Conservation (phyloP, 2,888 invertebrate species). For the Imbricaverruca yamaguchii region DNA sequence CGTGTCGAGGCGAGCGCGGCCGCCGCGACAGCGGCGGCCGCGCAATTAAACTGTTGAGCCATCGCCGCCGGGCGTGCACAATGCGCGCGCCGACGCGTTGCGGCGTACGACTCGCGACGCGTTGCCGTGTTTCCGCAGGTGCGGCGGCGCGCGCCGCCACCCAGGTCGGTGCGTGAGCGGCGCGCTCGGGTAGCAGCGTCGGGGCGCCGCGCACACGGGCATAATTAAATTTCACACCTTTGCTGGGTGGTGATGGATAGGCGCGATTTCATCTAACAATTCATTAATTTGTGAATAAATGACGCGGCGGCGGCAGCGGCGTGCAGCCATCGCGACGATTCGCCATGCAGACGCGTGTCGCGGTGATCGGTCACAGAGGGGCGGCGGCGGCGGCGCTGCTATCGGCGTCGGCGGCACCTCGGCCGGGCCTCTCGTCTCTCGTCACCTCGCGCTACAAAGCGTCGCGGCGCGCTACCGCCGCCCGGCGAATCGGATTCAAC, state of each 20-base stretch:
- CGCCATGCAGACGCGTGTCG: background rate
- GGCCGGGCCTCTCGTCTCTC: background rate
- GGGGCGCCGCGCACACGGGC: background rate
- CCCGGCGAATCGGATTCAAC: background rate
- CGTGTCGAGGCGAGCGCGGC: background rate
- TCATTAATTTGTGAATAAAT: slow-evolving; percentile 19
- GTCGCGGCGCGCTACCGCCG: too few relatives aligned
- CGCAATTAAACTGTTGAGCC: slow-evolving; percentile 19
- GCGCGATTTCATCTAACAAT: slow-evolving; percentile 20
- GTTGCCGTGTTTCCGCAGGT: background rate
- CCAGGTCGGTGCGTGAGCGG: background rate
- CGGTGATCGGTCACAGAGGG: background rate
- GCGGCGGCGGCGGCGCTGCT: background rate
- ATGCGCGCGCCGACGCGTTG: background rate
- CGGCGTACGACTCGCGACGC: background rate
- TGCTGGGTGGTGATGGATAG: background rate
- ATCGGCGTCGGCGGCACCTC: background rate
- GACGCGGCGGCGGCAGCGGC: background rate
- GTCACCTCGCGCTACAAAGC: background rate
- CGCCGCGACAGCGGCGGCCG: background rate
- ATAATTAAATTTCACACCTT: slow-evolving; percentile 21
- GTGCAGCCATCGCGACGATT: background rate
- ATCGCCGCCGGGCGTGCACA: background rate
- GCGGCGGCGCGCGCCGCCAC: background rate
- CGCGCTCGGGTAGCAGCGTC: background rate